Evolutionary conservation across 2,797 vertebrate species (phyloP), one percentile per base, ranked within the genome.

Genomic region (Sebastolobus altivelis): DNA sequence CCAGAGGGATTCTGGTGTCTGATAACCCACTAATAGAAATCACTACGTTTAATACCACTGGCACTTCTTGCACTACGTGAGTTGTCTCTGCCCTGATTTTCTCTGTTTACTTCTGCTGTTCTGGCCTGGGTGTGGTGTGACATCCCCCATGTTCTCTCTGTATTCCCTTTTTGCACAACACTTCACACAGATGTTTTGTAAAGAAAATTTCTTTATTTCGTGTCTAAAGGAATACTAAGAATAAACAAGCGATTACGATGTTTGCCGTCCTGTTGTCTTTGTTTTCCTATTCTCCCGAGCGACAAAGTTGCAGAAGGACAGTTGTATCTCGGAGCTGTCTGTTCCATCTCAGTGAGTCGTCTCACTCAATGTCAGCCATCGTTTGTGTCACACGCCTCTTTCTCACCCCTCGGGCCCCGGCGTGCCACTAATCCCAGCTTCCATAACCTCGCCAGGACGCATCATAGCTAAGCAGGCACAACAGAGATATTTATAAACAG

Each of bases 101-200:
- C 85, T 89, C 85, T 84, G 86, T 87, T 92, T 86, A 84, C 87
- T 79, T 87, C 86, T 81, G 83, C 88, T 89, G 84, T 91, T 55
- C 70, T 81, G 82, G 82, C 79, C 85, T 89, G 74, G 83, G 73
- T 87, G 91, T 90, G 87, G 84, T 87, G 92, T 93, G 81, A 88
- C 75, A 74, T 86, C 83, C 84, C 86, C 92, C 85, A 68, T 87
- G 78, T 81, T 90, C 82, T 90, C 84, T 90, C 87, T 87, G 83
- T 91, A 81, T 82, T 91, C 85, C 79, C 80, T 90, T 92, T 94
- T 94, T 94, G 91, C 95, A 95, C 93, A 93, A 90, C 79, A 87
- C 88, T 80, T 90, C 91, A 91, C 92, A 93, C 88, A 87, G 89
- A 92, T 89, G 90, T 96, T 96, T 95, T 94, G 91, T 94, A 94